Conservation (phyloP, 1,140 invertebrate genomes). For the Drosophila quadrilineata region DNA sequence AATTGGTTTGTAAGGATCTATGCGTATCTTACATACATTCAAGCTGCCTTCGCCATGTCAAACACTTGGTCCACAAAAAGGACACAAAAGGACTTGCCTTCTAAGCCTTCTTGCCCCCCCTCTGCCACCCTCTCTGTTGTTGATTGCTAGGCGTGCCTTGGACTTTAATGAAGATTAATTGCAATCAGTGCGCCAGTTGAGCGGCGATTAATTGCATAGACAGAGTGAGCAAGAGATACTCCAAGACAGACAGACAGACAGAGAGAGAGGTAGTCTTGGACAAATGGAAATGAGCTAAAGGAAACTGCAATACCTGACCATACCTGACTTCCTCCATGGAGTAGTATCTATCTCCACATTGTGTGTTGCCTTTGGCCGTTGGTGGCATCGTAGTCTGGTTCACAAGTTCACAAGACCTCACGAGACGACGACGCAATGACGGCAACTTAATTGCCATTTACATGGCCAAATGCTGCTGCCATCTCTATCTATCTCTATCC, state of each 20-base stretch:
- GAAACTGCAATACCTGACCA: conserved; percentile 25
- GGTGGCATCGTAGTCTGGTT: conserved; percentile 37
- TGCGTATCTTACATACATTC: too few relatives aligned
- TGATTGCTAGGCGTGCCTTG: conserved; percentile 33
- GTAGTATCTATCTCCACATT: neutral
- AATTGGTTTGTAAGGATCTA: conserved; percentile 78
- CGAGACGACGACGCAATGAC: conserved; percentile 51
- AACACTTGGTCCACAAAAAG: conserved; percentile 43
- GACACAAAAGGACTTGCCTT: conserved; percentile 16
- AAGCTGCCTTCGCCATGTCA: conserved; percentile 34
- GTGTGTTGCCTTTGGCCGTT: conserved; percentile 13
- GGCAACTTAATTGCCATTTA: conserved; percentile 80
- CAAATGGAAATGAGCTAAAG: conserved; percentile 63
- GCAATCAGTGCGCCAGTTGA: conserved; percentile 79
- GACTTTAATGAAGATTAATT: conserved; percentile 80
- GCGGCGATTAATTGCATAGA: conserved; percentile 78
- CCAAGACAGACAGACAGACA: too few relatives aligned
- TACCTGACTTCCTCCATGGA: conserved; percentile 62
- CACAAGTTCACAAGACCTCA: conserved; percentile 74
- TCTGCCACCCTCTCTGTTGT: neutral
- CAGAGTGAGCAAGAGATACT: too few relatives aligned
- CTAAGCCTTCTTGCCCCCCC: neutral
- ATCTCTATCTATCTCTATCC: conserved; percentile 10
- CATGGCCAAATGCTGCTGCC: conserved; percentile 61
- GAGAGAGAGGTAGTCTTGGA: conserved; percentile 26